Conservation (phyloP, 1,140 invertebrate genomes). For the Drosophila cardini region DNA sequence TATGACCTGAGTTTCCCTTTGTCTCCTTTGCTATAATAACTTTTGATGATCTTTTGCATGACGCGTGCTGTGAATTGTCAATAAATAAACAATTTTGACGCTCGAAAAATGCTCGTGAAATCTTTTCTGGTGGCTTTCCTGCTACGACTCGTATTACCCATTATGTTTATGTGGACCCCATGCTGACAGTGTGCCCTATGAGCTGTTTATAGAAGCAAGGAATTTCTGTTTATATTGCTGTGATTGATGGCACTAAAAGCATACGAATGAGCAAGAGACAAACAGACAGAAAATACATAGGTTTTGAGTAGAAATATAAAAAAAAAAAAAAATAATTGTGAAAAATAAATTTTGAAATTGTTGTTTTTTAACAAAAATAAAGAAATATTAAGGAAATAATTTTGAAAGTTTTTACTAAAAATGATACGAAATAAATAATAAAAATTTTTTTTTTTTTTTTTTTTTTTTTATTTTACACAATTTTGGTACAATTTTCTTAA, state of each 20-base stretch:
- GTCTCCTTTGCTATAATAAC: conserved; percentile 26
- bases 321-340: too few species aligned
- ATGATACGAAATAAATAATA: too few species aligned
- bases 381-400: too few species aligned
- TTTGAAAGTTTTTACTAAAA: too few species aligned
- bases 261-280: neutral
- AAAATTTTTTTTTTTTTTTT: too few species aligned
- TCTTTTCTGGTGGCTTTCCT: conserved; percentile 15
- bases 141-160: conserved; percentile 4
- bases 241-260: conserved; percentile 10
- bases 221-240: conserved; percentile 7
- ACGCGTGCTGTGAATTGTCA: conserved; percentile 58
- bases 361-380: too few species aligned
- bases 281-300: neutral
- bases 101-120: conserved; percentile 44
- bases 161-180: conserved; percentile 29
- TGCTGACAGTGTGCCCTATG: conserved; percentile 3
- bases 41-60: conserved; percentile 49
- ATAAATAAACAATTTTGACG: conserved; percentile 59
- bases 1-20: neutral
- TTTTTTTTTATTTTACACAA: too few species aligned
- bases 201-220: conserved; percentile 3
- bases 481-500: too few species aligned
- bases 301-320: neutral
- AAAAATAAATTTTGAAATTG: too few species aligned